Conservation (phyloP, 2,113 vertebrate species). For the Bufo bufo region DNA sequence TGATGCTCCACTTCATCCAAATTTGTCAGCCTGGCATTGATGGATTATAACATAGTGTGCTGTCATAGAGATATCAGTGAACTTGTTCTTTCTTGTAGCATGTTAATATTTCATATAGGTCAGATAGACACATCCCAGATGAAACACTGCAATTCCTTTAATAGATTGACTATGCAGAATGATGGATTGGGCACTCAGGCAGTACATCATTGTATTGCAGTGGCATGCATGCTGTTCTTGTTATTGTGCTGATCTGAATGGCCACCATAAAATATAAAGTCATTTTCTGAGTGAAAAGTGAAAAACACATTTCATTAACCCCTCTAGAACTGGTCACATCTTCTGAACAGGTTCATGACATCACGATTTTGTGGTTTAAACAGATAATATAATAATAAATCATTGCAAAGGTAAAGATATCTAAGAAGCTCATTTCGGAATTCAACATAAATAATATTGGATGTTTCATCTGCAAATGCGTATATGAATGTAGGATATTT, state of each 20-base stretch:
- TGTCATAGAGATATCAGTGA: background rate
- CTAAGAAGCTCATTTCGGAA: background rate
- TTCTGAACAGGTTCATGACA: background rate
- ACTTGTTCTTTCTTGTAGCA: background rate
- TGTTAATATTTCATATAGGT: conserved; percentile 22
- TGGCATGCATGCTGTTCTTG: background rate
- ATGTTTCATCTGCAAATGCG: too few relatives aligned
- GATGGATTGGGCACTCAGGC: conserved; percentile 25
- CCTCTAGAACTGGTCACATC: background rate
- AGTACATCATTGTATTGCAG: background rate
- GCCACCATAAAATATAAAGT: background rate
- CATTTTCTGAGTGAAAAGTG: background rate
- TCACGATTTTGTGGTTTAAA: background rate
- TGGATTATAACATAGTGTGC: background rate
- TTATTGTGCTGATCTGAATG: background rate
- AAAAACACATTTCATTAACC: conserved; percentile 11
- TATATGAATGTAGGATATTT: too few relatives aligned
- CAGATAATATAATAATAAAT: too few relatives aligned
- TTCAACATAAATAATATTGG: too few relatives aligned
- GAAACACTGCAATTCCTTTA: conserved; percentile 26
- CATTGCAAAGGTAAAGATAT: background rate
- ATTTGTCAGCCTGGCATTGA: background rate
- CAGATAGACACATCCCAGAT: conserved; percentile 9
- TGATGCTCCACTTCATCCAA: background rate
- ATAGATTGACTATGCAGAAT: conserved; percentile 20